Percentiles rank a stretch among this genome's conserved stretches.
phyloP scores from a whole-genome alignment of 2,113 vertebrate genomes.

The Pao palembangensis region DNA sequence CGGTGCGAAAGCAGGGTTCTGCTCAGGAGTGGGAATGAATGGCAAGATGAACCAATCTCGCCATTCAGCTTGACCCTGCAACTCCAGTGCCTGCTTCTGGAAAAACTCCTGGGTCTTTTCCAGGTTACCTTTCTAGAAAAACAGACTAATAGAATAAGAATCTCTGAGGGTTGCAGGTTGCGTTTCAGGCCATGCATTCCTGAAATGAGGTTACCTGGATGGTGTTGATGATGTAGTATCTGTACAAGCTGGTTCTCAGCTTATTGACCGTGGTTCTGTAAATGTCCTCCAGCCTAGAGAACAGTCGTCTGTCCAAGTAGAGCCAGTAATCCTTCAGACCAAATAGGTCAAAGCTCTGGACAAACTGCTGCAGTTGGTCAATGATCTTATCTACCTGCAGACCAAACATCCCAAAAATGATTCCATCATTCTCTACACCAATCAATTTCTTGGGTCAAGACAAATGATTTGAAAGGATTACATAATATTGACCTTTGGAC shows the following conservation, averaged over 20 bases:
- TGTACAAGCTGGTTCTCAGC: conserved; percentile 90
- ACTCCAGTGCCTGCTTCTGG: conserved; percentile 85
- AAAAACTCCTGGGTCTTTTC: conserved; percentile 97
- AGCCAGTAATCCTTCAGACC: conserved; percentile 92
- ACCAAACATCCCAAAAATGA: background rate
- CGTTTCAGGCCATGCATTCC: no score
- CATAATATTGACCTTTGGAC: no score
- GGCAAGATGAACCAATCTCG: conserved; percentile 96
- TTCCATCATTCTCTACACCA: background rate
- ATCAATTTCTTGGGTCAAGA: background rate
- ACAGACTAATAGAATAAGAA: background rate
- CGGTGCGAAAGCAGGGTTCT: conserved; percentile 85
- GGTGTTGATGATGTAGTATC: conserved; percentile 85
- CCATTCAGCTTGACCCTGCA: conserved; percentile 92
- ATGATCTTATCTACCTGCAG: conserved; percentile 96
- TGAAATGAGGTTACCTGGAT: conserved; percentile 46
- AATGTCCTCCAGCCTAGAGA: conserved; percentile 90
- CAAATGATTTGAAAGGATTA: background rate
- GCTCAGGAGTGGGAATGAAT: conserved; percentile 85
- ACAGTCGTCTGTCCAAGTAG: conserved; percentile 88
- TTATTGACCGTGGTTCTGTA: conserved; percentile 91
- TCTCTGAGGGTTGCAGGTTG: background rate
- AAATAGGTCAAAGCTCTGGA: conserved; percentile 84
- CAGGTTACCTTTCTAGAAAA: conserved; percentile 77
- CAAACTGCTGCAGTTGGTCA: conserved; percentile 88